These are phyloP conservation scores for Ditylenchus dipsaci DNA, from an alignment of 1,140 invertebrate species.

Conservation along the genomic window DNA sequence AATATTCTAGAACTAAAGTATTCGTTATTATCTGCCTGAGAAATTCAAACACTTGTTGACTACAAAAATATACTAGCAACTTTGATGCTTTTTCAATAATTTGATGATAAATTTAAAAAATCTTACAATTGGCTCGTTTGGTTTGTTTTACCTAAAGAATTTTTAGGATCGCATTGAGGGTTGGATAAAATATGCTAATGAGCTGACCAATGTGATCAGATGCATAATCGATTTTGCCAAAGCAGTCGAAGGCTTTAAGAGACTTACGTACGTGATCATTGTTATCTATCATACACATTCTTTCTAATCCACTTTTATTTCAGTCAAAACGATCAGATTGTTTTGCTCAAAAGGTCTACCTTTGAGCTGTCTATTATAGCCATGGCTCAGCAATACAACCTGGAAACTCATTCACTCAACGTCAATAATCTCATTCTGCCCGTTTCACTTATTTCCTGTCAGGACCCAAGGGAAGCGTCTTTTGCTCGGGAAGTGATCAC, in stretches of 20 bases:
- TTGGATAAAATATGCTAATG: slow-evolving; percentile 38
- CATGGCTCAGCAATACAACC: slow-evolving; percentile 31
- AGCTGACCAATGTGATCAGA: slow-evolving; percentile 42
- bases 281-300: background rate
- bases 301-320: background rate
- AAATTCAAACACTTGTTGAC: too few relatives aligned
- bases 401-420: slow-evolving; percentile 17
- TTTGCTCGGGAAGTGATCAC: slow-evolving; percentile 24
- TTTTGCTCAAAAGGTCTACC: slow-evolving; percentile 27
- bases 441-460: slow-evolving; percentile 20
- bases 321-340: slow-evolving; percentile 38
- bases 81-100: too few relatives aligned
- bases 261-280: slow-evolving; percentile 1
- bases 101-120: too few relatives aligned
- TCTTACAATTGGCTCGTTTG: background rate
- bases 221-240: slow-evolving; percentile 50
- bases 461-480: slow-evolving; percentile 20
- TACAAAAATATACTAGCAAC: too few relatives aligned
- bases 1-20: too few relatives aligned
- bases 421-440: slow-evolving; percentile 25
- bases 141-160: slow-evolving; percentile 1
- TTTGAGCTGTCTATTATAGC: slow-evolving; percentile 39
- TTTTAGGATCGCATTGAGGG: slow-evolving; percentile 37
- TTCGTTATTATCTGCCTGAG: too few relatives aligned
- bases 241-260: slow-evolving; percentile 20